A percentile compares a stretch with the other conserved stretches of the same genome.
Conservation (phyloP, 2,888 invertebrate genomes). For the Tipula helvola region DNA sequence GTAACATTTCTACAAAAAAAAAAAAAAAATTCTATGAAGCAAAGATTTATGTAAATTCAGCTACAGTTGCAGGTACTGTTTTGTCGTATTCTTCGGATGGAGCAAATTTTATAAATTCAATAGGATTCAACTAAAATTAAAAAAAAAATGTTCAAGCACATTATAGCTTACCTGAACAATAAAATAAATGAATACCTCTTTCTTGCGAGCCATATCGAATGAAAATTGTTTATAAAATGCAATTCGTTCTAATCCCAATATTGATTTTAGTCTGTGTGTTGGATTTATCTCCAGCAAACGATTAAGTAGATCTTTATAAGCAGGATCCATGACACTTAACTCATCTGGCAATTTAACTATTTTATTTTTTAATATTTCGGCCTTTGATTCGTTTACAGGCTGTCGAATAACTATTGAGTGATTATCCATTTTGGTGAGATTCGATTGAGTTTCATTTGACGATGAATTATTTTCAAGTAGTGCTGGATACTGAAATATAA, state of each 20-base stretch:
- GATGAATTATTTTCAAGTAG: background rate
- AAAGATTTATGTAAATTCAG: background rate
- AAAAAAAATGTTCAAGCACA: background rate
- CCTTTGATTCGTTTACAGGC: background rate
- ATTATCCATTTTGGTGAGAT: background rate
- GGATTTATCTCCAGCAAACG: conserved; percentile 25
- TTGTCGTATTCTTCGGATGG: background rate
- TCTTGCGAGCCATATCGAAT: background rate
- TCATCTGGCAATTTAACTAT: conserved; percentile 21
- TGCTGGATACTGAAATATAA: background rate
- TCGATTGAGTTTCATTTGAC: background rate
- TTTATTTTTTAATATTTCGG: background rate
- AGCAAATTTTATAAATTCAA: background rate
- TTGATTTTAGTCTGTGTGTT: conserved; percentile 25
- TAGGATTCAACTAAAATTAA: background rate
- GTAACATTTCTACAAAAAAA: background rate
- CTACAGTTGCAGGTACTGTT: background rate
- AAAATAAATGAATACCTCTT: background rate
- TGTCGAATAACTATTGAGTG: background rate
- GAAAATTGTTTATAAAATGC: conserved; percentile 26
- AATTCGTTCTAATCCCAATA: conserved; percentile 27
- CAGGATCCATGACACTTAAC: conserved; percentile 18
- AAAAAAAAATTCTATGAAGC: background rate
- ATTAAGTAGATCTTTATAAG: conserved; percentile 25
- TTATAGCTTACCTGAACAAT: background rate